Evolutionary conservation across 2,797 vertebrate genomes (phyloP).

Genomic region (Fundulus diaphanus): DNA sequence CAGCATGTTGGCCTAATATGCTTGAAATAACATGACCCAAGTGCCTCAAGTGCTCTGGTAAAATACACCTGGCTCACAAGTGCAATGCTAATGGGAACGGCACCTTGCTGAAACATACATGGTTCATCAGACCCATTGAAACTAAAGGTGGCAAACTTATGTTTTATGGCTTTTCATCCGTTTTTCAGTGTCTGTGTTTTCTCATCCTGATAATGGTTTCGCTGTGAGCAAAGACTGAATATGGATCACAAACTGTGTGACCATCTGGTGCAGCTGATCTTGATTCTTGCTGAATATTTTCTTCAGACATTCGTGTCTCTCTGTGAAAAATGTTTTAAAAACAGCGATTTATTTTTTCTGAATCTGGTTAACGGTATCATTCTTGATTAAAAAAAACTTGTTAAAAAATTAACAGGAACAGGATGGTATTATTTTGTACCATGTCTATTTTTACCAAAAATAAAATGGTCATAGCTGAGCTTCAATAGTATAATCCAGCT

Average conservation of each 20-base stretch:
- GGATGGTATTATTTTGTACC: not conserved
- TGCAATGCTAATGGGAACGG: slow-evolving; percentile 13
- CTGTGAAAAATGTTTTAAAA: not conserved
- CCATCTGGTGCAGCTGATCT: not conserved
- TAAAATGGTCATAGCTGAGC: too few relatives aligned
- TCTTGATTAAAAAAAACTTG: too few relatives aligned
- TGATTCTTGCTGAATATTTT: not conserved
- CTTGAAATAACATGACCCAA: slow-evolving; percentile 42
- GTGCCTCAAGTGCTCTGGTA: slow-evolving; percentile 24
- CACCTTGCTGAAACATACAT: slow-evolving; percentile 2
- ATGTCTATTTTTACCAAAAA: too few relatives aligned
- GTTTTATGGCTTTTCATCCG: not conserved
- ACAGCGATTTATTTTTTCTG: not conserved
- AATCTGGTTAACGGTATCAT: not conserved
- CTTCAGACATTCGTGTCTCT: not conserved
- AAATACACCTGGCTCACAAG: not conserved
- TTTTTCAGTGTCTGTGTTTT: not conserved
- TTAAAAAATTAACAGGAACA: not conserved
- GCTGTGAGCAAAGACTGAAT: slow-evolving; percentile 2
- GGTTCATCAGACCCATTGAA: not conserved
- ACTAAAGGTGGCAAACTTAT: not conserved
- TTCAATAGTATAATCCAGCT: too few relatives aligned
- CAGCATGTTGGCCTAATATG: slow-evolving; percentile 36
- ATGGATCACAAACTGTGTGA: slow-evolving; percentile 1
- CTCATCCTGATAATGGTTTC: not conserved